Percentiles rank a stretch among this genome's conserved stretches.
Conservation (phyloP, 2,797 vertebrate genomes). For the Leptoclinus maculatus region DNA sequence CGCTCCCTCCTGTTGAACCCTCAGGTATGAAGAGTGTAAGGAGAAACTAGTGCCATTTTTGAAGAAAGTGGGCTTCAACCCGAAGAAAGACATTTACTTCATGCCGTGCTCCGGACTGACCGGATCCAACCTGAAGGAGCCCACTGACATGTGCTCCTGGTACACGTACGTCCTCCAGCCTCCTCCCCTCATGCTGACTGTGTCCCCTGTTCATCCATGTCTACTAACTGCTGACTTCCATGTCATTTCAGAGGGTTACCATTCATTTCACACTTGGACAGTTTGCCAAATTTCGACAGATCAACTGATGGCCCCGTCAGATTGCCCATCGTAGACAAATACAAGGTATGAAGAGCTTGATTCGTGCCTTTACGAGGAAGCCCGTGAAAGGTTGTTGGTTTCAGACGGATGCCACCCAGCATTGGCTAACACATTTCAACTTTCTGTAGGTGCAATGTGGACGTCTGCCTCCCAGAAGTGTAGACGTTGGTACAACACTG, state of each 20-base stretch:
- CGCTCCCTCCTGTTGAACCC: neutral
- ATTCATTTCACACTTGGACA: constrained; percentile 99
- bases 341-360: constrained; percentile 86
- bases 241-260: constrained; percentile 90
- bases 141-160: constrained; percentile 93
- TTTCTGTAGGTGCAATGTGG: neutral
- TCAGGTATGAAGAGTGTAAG: constrained; percentile 97
- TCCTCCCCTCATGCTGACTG: neutral
- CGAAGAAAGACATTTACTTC: constrained; percentile 98
- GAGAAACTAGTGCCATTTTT: constrained; percentile 98
- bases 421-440: neutral
- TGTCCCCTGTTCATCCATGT: neutral
- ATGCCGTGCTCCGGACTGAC: constrained; percentile 99
- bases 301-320: constrained; percentile 95
- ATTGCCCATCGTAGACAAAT: constrained; percentile 98
- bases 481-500: neutral
- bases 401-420: neutral
- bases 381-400: neutral
- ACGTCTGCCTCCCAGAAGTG: neutral
- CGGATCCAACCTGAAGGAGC: constrained; percentile 96
- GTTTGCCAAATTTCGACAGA: constrained; percentile 96
- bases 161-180: constrained; percentile 88
- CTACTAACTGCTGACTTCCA: neutral
- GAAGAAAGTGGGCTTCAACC: constrained; percentile 99
- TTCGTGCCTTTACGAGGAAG: neutral